Evolutionary conservation across 2,113 vertebrate genomes (phyloP).

Genomic region (Microtus oregoni): DNA sequence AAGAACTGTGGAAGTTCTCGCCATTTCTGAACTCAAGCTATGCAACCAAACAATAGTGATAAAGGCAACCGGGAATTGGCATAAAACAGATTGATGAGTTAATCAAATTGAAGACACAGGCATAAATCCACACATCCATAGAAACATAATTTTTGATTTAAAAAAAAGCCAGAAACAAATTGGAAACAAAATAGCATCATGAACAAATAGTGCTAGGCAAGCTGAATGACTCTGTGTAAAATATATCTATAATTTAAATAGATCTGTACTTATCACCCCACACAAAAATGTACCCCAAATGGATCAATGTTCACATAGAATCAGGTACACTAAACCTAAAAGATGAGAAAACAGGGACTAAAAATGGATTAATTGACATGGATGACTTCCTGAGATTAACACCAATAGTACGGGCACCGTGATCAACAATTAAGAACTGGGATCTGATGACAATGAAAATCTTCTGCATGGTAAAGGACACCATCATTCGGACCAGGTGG

Average conservation of each 20-base stretch:
- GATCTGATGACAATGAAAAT: background rate
- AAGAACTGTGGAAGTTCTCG: no score
- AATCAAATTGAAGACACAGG: background rate
- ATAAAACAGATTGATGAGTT: background rate
- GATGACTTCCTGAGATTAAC: no score
- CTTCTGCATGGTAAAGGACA: background rate
- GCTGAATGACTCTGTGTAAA: background rate
- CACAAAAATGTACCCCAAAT: background rate
- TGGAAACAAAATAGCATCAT: background rate
- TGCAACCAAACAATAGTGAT: background rate
- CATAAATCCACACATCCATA: background rate
- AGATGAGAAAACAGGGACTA: background rate
- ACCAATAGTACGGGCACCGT: no score
- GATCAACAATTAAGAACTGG: no score
- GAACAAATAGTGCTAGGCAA: background rate
- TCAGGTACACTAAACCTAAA: background rate
- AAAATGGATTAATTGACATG: background rate
- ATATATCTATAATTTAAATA: background rate
- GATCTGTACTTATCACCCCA: background rate
- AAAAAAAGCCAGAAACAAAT: background rate
- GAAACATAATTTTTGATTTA: background rate
- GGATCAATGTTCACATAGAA: background rate
- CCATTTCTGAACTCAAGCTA: background rate
- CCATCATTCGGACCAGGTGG: background rate
- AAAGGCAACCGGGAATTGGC: background rate